Conservation (phyloP, 2,113 vertebrate genomes). For the Micromys minutus region DNA sequence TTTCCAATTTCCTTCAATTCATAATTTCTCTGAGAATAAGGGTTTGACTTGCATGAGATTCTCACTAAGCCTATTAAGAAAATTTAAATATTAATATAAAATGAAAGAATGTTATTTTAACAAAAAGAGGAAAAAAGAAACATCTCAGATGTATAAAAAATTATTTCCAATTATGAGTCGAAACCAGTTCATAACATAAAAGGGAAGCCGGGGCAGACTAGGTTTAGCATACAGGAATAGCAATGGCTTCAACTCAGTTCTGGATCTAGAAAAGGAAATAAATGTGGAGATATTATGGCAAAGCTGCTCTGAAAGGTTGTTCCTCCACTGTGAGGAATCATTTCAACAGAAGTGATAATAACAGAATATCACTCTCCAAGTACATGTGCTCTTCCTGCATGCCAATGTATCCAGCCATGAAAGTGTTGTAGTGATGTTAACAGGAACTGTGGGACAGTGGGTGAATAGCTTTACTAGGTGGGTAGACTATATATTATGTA, state of each 20-base stretch:
- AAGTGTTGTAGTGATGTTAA: neutral
- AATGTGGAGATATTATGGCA: neutral
- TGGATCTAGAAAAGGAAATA: neutral
- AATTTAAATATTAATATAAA: neutral
- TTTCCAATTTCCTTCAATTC: neutral
- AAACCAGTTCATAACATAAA: neutral
- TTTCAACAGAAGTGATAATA: neutral
- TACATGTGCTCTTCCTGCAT: neutral
- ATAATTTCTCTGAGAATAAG: neutral
- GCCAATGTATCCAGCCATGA: neutral
- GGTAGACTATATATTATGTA: neutral
- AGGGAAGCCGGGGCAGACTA: neutral
- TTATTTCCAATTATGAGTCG: neutral
- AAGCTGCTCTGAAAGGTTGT: neutral
- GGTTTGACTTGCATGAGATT: neutral
- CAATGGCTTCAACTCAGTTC: neutral
- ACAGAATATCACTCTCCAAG: neutral
- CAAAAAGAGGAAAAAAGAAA: neutral
- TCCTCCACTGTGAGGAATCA: neutral
- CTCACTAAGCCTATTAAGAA: neutral
- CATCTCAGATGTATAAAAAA: neutral
- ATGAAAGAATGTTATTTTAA: neutral
- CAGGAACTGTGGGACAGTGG: neutral
- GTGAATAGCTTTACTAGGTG: neutral
- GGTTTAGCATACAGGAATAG: neutral